Percentiles rank a stretch among this genome's conserved stretches.
Conservation (phyloP, 2,888 invertebrate species). For the Criorhina ranunculi region DNA sequence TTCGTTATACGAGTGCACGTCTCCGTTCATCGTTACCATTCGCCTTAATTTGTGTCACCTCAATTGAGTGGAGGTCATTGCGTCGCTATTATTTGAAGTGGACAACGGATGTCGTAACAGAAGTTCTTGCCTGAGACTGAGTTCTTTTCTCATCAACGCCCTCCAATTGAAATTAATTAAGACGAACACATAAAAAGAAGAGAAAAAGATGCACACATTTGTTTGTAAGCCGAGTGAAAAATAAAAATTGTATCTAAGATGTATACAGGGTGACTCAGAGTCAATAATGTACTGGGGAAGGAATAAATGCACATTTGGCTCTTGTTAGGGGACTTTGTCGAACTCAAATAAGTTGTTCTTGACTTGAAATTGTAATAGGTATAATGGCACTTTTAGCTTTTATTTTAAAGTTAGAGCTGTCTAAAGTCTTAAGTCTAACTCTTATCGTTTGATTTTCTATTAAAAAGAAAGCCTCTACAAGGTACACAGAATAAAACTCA, state of each 20-base stretch:
- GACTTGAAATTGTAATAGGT: too few relatives aligned
- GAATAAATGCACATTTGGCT: too few relatives aligned
- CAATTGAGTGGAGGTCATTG: constrained; percentile 62
- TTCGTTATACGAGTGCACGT: too few relatives aligned
- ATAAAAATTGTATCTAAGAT: background rate
- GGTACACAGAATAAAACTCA: too few relatives aligned
- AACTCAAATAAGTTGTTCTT: too few relatives aligned
- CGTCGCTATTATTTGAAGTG: constrained; percentile 25
- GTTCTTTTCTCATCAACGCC: constrained; percentile 63
- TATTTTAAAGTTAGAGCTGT: too few relatives aligned
- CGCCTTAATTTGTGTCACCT: constrained; percentile 46
- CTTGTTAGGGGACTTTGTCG: too few relatives aligned
- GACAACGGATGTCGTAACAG: constrained; percentile 42
- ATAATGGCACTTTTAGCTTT: too few relatives aligned
- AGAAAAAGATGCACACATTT: constrained; percentile 26
- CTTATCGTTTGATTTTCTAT: too few relatives aligned
- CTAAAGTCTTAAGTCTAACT: too few relatives aligned
- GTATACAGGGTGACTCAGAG: constrained; percentile 23
- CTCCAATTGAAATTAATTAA: constrained; percentile 74
- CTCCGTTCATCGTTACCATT: background rate
- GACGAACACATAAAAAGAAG: constrained; percentile 14
- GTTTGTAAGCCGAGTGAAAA: constrained; percentile 8
- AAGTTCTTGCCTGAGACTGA: constrained; percentile 32
- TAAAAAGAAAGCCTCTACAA: too few relatives aligned
- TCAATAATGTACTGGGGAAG: too few relatives aligned